These are phyloP conservation scores for Trinectes maculatus DNA, from an alignment of 2,113 vertebrate species.

Conservation along the genomic window DNA sequence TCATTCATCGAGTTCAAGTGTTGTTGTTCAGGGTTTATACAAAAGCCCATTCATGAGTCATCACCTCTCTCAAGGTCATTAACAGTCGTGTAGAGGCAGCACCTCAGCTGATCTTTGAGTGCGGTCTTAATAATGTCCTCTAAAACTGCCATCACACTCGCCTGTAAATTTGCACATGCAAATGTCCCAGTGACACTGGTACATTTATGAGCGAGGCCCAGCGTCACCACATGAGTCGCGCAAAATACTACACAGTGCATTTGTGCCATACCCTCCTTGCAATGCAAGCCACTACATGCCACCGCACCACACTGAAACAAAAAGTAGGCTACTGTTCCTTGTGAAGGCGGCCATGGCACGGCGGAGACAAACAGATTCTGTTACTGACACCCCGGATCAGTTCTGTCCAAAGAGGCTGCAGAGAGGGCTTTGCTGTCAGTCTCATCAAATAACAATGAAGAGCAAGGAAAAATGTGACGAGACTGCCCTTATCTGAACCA, in stretches of 20 bases:
- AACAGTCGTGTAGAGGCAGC: background rate
- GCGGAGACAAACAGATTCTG: slow-evolving; percentile 29
- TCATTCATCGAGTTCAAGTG: slow-evolving; percentile 43
- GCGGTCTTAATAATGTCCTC: background rate
- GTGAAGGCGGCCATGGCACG: slow-evolving; percentile 10
- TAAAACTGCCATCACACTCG: slow-evolving; percentile 6
- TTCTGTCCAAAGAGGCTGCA: slow-evolving; percentile 42
- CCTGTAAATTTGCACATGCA: slow-evolving; percentile 30
- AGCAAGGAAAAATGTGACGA: slow-evolving; percentile 1
- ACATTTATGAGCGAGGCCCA: background rate
- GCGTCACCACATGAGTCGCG: slow-evolving; percentile 11
- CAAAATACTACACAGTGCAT: slow-evolving; percentile 5
- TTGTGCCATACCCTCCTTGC: slow-evolving; percentile 17
- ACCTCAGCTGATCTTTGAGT: background rate
- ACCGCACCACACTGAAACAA: slow-evolving; percentile 1
- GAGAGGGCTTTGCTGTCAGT: slow-evolving; percentile 31
- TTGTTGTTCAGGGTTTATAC: slow-evolving; percentile 27
- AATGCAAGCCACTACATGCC: slow-evolving; percentile 63
- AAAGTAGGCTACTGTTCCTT: slow-evolving; percentile 20
- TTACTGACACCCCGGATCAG: slow-evolving; percentile 35
- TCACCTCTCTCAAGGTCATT: background rate
- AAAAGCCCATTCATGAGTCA: slow-evolving; percentile 36
- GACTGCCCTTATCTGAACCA: too few relatives aligned
- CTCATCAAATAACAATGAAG: slow-evolving; percentile 44
- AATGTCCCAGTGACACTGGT: slow-evolving; percentile 11